phyloP scores from a whole-genome alignment of 2,113 vertebrate genomes.

The Axis porcinus region DNA sequence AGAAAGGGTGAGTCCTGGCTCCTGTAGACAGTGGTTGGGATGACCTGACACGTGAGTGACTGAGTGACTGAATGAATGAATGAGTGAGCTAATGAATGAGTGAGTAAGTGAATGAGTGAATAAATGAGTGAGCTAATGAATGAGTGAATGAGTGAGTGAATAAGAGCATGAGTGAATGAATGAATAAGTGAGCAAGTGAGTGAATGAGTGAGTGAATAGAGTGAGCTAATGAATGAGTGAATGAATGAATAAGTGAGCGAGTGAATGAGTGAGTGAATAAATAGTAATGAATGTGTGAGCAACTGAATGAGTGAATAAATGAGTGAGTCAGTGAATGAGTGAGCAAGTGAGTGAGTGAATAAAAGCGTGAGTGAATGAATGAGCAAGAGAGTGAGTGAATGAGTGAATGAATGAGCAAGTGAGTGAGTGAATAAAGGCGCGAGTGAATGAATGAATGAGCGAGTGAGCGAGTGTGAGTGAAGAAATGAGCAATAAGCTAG shows the following conservation, averaged over 20 bases:
- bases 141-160: fast-evolving
- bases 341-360: background rate
- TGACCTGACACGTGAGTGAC: fast-evolving
- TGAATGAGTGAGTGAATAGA: fast-evolving
- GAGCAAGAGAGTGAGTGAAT: too few relatives aligned
- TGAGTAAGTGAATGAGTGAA: fast-evolving
- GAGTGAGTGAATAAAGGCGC: too few relatives aligned
- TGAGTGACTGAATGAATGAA: fast-evolving
- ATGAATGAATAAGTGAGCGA: too few relatives aligned
- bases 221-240: fast-evolving
- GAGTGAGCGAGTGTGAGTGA: too few relatives aligned
- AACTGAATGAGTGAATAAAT: background rate
- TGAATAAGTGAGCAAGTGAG: fast-evolving
- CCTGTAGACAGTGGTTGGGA: background rate
- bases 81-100: background rate
- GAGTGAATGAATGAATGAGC: background rate
- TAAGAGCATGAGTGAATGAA: fast-evolving
- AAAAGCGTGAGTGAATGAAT: too few relatives aligned
- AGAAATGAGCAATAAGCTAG: too few relatives aligned
- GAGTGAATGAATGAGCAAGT: background rate
- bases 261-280: background rate
- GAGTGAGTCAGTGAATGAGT: background rate
- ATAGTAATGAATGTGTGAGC: too few relatives aligned
- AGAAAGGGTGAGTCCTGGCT: fast-evolving
- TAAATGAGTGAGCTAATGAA: fast-evolving